Conservation (phyloP, 2,888 invertebrate genomes). For the Phalera bucephala region DNA sequence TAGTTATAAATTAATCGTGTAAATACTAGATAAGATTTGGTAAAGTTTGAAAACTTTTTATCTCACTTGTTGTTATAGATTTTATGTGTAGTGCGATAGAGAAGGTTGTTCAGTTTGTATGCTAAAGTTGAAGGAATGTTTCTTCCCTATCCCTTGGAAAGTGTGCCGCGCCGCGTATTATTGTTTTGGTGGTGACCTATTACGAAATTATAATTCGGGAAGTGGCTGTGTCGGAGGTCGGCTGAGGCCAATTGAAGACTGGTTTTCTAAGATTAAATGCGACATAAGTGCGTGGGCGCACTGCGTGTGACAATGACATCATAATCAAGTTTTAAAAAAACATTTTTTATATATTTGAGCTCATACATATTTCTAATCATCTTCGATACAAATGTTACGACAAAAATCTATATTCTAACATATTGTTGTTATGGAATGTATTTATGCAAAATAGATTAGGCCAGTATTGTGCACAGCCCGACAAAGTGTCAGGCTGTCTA, state of each 20-base stretch:
- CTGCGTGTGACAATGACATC: slow-evolving; percentile 51
- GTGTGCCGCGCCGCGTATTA: slow-evolving; percentile 67
- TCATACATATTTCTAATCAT: too few relatives aligned
- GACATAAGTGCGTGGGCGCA: slow-evolving; percentile 54
- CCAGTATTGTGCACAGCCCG: slow-evolving; percentile 6
- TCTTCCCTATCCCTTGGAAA: slow-evolving; percentile 64
- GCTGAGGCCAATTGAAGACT: slow-evolving; percentile 33
- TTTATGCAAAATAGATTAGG: slow-evolving; percentile 2
- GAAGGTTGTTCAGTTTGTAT: slow-evolving; percentile 42
- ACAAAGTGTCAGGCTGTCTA: slow-evolving; percentile 6
- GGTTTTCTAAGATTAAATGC: slow-evolving; percentile 42
- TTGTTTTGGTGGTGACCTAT: slow-evolving; percentile 73
- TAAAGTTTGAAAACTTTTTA: slow-evolving; percentile 64
- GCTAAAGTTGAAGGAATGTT: slow-evolving; percentile 41
- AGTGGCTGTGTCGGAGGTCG: slow-evolving; percentile 40
- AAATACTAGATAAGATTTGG: slow-evolving; percentile 55
- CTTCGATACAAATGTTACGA: too few relatives aligned
- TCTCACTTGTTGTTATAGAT: slow-evolving; percentile 46
- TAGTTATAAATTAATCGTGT: slow-evolving; percentile 23
- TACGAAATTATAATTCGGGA: slow-evolving; percentile 61
- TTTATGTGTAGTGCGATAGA: slow-evolving; percentile 48
- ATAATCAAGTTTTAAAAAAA: slow-evolving; percentile 52
- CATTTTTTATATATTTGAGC: slow-evolving; percentile 4
- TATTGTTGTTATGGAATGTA: slow-evolving; percentile 7
- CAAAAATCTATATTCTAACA: too few relatives aligned